Conservation (phyloP, 2,113 vertebrate genomes). For the Thalassarche chlororhynchos region DNA sequence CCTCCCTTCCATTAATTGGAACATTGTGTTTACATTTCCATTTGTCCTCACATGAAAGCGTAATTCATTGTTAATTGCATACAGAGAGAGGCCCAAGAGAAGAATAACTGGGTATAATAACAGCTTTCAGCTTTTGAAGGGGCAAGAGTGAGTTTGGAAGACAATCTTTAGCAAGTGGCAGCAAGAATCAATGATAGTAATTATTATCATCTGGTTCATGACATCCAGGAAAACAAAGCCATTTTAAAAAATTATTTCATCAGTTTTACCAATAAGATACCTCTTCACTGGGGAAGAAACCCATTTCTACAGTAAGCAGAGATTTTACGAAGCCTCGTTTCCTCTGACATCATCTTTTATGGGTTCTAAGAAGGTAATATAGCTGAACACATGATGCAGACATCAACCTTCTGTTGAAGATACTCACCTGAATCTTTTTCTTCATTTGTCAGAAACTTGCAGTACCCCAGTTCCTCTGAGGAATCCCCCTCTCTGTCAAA, state of each 20-base stretch:
- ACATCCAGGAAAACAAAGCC: not conserved
- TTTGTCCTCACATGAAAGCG: conserved; percentile 15
- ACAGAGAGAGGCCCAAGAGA: not conserved
- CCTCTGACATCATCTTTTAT: not conserved
- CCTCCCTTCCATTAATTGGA: not conserved
- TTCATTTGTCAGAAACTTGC: not conserved
- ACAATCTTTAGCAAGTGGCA: not conserved
- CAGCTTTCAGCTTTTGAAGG: not conserved
- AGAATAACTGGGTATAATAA: not conserved
- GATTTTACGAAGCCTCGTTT: not conserved
- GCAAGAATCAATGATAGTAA: not conserved
- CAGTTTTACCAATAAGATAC: not conserved
- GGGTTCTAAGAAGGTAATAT: not conserved
- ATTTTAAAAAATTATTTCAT: not conserved
- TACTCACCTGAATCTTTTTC: not conserved
- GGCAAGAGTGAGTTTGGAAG: not conserved
- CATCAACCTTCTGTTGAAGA: not conserved
- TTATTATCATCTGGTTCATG: not conserved
- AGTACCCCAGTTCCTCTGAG: not conserved
- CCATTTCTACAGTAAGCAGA: not conserved
- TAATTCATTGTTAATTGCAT: conserved; percentile 28
- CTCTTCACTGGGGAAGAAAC: not conserved
- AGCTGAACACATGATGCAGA: accelerated
- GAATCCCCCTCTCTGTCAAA: not conserved
- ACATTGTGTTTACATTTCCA: conserved; percentile 6